A percentile compares a stretch with the other conserved stretches of the same genome.
Evolutionary conservation across 2,888 invertebrate genomes (phyloP).

Genomic region (Drosophila colorata): DNA sequence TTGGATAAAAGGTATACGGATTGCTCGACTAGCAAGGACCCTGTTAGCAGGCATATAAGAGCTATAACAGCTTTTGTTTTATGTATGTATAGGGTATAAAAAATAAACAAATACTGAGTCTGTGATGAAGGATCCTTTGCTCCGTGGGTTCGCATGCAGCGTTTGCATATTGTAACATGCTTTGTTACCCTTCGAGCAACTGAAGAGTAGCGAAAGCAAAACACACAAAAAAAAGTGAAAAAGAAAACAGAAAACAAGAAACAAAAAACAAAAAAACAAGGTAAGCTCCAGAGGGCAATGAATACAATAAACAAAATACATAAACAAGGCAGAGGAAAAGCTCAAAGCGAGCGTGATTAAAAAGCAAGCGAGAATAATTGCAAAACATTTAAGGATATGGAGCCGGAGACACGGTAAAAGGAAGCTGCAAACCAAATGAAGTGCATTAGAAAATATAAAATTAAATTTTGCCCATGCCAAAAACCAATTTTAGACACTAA

Average conservation of each 20-base stretch:
- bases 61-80: background rate
- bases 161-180: slow-evolving; percentile 52
- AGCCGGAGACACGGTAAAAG: background rate
- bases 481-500: slow-evolving; percentile 46
- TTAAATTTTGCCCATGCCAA: slow-evolving; percentile 37
- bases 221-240: background rate
- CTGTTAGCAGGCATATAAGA: background rate
- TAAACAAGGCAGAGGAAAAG: slow-evolving; percentile 43
- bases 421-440: slow-evolving; percentile 30
- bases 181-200: slow-evolving; percentile 39
- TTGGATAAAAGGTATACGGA: too few relatives aligned
- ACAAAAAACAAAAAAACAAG: slow-evolving; percentile 18
- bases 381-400: slow-evolving; percentile 45
- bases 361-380: slow-evolving; percentile 57
- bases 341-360: slow-evolving; percentile 37
- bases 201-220: background rate
- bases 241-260: background rate
- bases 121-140: slow-evolving; percentile 14
- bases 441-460: slow-evolving; percentile 48
- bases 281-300: slow-evolving; percentile 65
- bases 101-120: slow-evolving; percentile 24
- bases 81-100: slow-evolving; percentile 10
- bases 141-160: slow-evolving; percentile 27
- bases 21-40: background rate
- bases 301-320: slow-evolving; percentile 69